phyloP scores from a whole-genome alignment of 2,113 vertebrate genomes.

The Leuciscus idus region DNA sequence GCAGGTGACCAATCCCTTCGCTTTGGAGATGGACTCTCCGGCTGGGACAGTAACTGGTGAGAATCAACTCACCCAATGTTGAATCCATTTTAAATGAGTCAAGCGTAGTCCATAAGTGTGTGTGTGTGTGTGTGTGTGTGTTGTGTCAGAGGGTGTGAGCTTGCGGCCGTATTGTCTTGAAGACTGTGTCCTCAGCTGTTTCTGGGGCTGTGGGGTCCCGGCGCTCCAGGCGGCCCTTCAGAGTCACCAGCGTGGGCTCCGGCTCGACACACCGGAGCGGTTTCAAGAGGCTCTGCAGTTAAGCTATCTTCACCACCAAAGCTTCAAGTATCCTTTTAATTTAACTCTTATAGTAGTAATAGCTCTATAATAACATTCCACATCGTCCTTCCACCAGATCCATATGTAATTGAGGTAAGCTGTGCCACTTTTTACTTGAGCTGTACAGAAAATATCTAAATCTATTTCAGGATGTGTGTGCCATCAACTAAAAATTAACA shows the following conservation, averaged over 20 bases:
- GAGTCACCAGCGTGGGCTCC: constrained; percentile 75
- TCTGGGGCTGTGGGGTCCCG: constrained; percentile 89
- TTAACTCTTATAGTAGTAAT: not conserved
- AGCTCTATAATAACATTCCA: not conserved
- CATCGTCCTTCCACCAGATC: not conserved
- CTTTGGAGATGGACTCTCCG: constrained; percentile 78
- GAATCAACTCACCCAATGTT: constrained; percentile 30
- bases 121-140: constrained; percentile 11
- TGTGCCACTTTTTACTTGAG: not conserved
- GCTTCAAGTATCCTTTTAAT: constrained; percentile 88
- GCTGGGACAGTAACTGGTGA: constrained; percentile 83
- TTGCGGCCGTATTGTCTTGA: constrained; percentile 85
- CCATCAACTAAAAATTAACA: not conserved
- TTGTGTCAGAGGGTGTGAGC: constrained; percentile 78
- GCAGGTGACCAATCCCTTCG: constrained; percentile 93
- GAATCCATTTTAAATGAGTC: not conserved
- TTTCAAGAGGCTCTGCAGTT: constrained; percentile 83
- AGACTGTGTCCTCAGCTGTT: constrained; percentile 86
- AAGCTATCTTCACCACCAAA: constrained; percentile 79
- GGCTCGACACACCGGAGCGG: constrained; percentile 77
- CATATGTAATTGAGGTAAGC: not conserved
- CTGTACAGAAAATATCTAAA: not conserved
- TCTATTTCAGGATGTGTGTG: not conserved
- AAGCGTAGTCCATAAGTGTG: too few relatives aligned
- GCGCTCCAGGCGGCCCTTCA: constrained; percentile 84